Percentiles rank a stretch among this genome's conserved stretches.
Evolutionary conservation across 2,113 vertebrate species (phyloP).

Genomic region (cattle (Bos taurus)): DNA sequence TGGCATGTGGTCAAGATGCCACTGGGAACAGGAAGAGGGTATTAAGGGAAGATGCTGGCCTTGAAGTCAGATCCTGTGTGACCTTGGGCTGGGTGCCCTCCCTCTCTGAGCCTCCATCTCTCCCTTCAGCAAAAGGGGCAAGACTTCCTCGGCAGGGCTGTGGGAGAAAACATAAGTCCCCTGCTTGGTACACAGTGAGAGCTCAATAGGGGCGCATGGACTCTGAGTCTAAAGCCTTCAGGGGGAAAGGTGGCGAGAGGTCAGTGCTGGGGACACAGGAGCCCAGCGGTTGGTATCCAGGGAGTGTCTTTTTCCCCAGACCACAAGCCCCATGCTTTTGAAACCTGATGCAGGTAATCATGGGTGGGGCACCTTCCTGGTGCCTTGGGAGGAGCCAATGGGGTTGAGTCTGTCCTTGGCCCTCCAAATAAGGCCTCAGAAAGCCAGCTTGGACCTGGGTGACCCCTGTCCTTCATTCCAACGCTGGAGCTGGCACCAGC

Average conservation of each 20-base stretch:
- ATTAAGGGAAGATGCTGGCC: background rate
- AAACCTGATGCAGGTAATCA: background rate
- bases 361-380: background rate
- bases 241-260: background rate
- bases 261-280: background rate
- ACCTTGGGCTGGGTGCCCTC: background rate
- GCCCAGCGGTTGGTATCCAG: background rate
- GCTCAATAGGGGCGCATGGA: fast-evolving
- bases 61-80: background rate
- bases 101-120: background rate
- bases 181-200: background rate
- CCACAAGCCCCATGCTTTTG: background rate
- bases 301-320: background rate
- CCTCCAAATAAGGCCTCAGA: conserved; percentile 60
- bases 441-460: background rate
- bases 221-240: background rate
- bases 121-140: background rate
- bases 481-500: background rate
- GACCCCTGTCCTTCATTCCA: background rate
- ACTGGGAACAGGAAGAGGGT: background rate
- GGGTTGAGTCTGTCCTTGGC: background rate
- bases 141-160: background rate
- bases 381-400: background rate
- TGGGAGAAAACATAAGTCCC: background rate
- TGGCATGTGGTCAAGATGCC: background rate